A percentile compares a stretch with the other conserved stretches of the same genome.
These are phyloP conservation scores for Symphodus melops DNA, from an alignment of 2,113 vertebrate species.

Conservation along the genomic window DNA sequence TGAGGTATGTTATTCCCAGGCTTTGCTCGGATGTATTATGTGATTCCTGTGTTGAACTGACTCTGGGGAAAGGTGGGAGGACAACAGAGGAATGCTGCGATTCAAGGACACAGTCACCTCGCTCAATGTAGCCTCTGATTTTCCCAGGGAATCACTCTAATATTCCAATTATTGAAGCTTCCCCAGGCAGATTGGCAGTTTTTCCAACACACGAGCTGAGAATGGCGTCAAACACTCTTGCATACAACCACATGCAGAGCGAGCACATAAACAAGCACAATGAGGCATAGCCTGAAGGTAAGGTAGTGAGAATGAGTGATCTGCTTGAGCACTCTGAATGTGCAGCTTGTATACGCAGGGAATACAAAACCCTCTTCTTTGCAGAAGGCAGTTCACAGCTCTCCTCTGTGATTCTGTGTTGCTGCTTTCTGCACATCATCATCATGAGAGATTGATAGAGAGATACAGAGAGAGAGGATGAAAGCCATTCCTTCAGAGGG, in stretches of 20 bases:
- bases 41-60: slow-evolving; percentile 59
- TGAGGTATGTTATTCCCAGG: slow-evolving; percentile 19
- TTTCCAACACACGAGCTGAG: too few species aligned
- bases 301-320: slow-evolving; percentile 50
- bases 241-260: slow-evolving; percentile 26
- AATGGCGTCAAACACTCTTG: neutral
- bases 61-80: slow-evolving; percentile 51
- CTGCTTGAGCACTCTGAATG: slow-evolving; percentile 57
- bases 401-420: slow-evolving; percentile 32
- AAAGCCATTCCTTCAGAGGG: slow-evolving; percentile 55
- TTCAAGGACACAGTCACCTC: neutral
- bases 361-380: slow-evolving; percentile 59
- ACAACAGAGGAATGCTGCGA: slow-evolving; percentile 21
- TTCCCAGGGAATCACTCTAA: slow-evolving; percentile 41
- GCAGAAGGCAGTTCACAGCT: slow-evolving; percentile 26
- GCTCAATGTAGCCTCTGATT: slow-evolving; percentile 40
- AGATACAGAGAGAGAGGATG: slow-evolving; percentile 40
- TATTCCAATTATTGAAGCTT: slow-evolving; percentile 46
- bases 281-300: slow-evolving; percentile 46
- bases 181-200: slow-evolving; percentile 2
- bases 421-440: slow-evolving; percentile 33
- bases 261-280: slow-evolving; percentile 40
- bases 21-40: slow-evolving; percentile 43
- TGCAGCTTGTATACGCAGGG: slow-evolving; percentile 34
- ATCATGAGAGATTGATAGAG: slow-evolving; percentile 42